A percentile compares a stretch with the other conserved stretches of the same genome.
These are phyloP conservation scores for Melanostoma scalare DNA, from an alignment of 2,888 invertebrate species.

Conservation along the genomic window DNA sequence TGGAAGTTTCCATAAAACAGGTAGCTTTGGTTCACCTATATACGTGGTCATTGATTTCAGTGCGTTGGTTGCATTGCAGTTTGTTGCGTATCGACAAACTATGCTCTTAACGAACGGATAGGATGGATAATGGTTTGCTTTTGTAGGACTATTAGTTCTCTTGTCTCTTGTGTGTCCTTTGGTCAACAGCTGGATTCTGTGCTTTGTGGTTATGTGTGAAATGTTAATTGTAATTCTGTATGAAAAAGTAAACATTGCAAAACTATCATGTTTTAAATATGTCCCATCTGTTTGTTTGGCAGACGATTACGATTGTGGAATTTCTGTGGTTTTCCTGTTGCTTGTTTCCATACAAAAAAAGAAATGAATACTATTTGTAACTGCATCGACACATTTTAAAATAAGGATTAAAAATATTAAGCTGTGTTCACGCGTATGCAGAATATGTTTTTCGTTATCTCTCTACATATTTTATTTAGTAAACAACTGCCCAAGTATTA, in stretches of 20 bases:
- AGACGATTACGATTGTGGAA: slow-evolving; percentile 31
- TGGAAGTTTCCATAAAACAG: slow-evolving; percentile 52
- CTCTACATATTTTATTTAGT: not conserved
- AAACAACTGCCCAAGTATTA: not conserved
- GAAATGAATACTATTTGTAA: not conserved
- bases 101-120: not conserved
- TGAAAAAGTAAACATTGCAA: slow-evolving; percentile 43
- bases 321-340: slow-evolving; percentile 51
- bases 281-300: slow-evolving; percentile 29
- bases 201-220: slow-evolving; percentile 39
- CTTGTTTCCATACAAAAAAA: slow-evolving; percentile 21
- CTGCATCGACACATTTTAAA: slow-evolving; percentile 12
- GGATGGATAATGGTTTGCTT: slow-evolving; percentile 40
- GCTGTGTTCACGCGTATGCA: too few species aligned
- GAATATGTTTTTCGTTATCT: not conserved
- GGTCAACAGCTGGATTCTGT: slow-evolving; percentile 38
- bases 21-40: slow-evolving; percentile 22
- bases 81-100: slow-evolving; percentile 31
- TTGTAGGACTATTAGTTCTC: slow-evolving; percentile 40
- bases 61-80: slow-evolving; percentile 41
- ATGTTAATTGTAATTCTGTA: slow-evolving; percentile 34
- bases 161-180: slow-evolving; percentile 11
- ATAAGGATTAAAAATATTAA: slow-evolving; percentile 23
- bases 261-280: slow-evolving; percentile 18
- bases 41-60: slow-evolving; percentile 13